phyloP scores from a whole-genome alignment of 2,797 vertebrate genomes.

The Crocidura indochinensis region DNA sequence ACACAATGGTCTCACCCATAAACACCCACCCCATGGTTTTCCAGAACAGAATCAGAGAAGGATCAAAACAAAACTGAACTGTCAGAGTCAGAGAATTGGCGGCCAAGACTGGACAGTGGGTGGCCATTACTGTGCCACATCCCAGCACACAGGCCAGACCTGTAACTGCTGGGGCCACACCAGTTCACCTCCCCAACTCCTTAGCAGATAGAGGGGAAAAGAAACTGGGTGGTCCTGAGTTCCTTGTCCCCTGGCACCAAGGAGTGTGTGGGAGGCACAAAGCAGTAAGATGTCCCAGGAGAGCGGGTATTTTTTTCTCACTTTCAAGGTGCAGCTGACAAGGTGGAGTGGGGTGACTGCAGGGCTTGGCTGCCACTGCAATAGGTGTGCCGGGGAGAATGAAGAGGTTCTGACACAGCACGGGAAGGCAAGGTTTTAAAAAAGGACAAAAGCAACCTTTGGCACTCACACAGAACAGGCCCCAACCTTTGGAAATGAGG shows the following conservation, averaged over 20 bases:
- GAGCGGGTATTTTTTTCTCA: not conserved
- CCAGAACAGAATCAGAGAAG: not conserved
- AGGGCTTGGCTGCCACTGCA: not conserved
- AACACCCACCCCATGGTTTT: not conserved
- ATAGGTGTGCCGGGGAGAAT: conserved; percentile 42
- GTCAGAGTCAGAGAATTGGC: no score
- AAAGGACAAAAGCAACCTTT: not conserved
- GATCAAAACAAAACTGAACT: not conserved
- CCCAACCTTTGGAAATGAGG: conserved; percentile 77
- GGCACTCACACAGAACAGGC: conserved; percentile 68
- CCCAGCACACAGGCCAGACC: not conserved
- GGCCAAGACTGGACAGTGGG: no score
- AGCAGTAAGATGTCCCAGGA: not conserved
- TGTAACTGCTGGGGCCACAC: not conserved
- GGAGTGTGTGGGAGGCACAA: not conserved
- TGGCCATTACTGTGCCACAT: not conserved
- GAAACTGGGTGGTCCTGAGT: not conserved
- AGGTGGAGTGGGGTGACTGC: not conserved
- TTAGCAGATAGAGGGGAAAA: not conserved
- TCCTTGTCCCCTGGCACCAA: not conserved
- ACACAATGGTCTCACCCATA: not conserved
- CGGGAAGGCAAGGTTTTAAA: conserved; percentile 33
- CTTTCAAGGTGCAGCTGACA: not conserved
- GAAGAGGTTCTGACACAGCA: conserved; percentile 70
- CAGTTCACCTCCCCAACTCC: not conserved